These are phyloP conservation scores for Amphiura filiformis DNA, from an alignment of 35 echinoderm and acorn worm species.

Conservation along the genomic window DNA sequence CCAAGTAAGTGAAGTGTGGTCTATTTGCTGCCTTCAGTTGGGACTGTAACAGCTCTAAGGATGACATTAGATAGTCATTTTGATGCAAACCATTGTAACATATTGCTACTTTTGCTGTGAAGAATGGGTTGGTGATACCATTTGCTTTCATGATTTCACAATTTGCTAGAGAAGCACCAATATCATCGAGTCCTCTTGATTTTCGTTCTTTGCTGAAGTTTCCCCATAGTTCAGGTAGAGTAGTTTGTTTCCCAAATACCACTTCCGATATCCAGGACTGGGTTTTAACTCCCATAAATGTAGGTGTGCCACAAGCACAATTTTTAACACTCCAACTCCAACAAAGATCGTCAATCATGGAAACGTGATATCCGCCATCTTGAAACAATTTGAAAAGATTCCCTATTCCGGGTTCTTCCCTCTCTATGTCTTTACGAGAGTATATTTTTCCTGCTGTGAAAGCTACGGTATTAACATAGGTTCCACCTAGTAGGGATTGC, in stretches of 20 bases:
- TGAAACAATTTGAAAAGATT: slow-evolving; percentile 47
- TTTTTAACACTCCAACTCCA: too few relatives aligned
- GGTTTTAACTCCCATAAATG: slow-evolving; percentile 35
- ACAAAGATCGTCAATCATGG: slow-evolving; percentile 78
- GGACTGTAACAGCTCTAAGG: slow-evolving; percentile 46
- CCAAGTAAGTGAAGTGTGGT: slow-evolving; percentile 67
- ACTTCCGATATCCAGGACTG: too few relatives aligned
- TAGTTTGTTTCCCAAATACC: slow-evolving; percentile 35
- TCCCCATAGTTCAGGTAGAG: neutral
- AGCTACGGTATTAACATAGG: slow-evolving; percentile 58
- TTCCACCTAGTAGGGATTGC: slow-evolving; percentile 78
- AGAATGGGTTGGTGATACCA: slow-evolving; percentile 26
- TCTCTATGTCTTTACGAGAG: too few relatives aligned
- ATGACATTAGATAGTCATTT: slow-evolving; percentile 67
- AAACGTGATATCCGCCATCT: slow-evolving; percentile 52
- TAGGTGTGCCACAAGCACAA: slow-evolving; percentile 61
- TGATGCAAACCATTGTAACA: slow-evolving; percentile 82
- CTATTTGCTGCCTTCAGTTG: neutral
- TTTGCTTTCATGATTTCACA: slow-evolving; percentile 81
- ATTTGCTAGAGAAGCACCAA: slow-evolving; percentile 52
- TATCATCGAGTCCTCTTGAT: slow-evolving; percentile 47
- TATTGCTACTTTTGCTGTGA: slow-evolving; percentile 27
- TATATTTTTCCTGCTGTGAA: slow-evolving; percentile 63
- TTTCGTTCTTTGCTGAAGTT: slow-evolving; percentile 26
- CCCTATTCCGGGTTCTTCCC: slow-evolving; percentile 19